Evolutionary conservation across 2,797 vertebrate genomes (phyloP).

Genomic region (Erpetoichthys calabaricus): DNA sequence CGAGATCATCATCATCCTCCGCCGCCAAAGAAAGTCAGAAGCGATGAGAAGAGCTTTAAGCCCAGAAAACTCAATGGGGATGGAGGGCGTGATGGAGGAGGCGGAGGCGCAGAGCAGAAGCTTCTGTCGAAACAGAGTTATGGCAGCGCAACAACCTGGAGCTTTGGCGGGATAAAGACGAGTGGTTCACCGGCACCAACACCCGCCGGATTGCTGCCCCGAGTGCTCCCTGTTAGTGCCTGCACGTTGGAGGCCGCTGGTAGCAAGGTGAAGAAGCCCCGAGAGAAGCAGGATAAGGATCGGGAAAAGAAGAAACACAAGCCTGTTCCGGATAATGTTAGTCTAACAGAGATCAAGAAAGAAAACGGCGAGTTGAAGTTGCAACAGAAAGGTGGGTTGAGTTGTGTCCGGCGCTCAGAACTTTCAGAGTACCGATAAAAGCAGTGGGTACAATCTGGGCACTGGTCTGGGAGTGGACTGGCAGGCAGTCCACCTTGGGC

Average conservation of each 20-base stretch:
- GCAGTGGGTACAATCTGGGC: constrained; percentile 3
- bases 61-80: constrained; percentile 74
- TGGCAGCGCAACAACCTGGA: constrained; percentile 53
- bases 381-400: constrained; percentile 57
- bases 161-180: constrained; percentile 40
- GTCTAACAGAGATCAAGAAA: constrained; percentile 40
- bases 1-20: constrained; percentile 44
- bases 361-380: constrained; percentile 74
- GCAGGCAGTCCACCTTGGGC: too few relatives aligned
- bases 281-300: constrained; percentile 64
- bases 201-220: constrained; percentile 11
- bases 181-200: constrained; percentile 20
- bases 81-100: constrained; percentile 40
- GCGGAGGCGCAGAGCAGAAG: constrained; percentile 41
- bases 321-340: constrained; percentile 36
- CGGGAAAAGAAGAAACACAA: constrained; percentile 61
- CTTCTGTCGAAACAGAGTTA: constrained; percentile 48
- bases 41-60: constrained; percentile 65
- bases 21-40: constrained; percentile 69
- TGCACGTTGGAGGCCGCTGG: constrained; percentile 50
- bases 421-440: not conserved
- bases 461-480: too few relatives aligned
- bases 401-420: constrained; percentile 1
- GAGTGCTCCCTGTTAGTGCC: constrained; percentile 55
- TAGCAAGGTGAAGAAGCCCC: constrained; percentile 53